phyloP scores from a whole-genome alignment of 2,888 invertebrate genomes.

The Acronicta alni region DNA sequence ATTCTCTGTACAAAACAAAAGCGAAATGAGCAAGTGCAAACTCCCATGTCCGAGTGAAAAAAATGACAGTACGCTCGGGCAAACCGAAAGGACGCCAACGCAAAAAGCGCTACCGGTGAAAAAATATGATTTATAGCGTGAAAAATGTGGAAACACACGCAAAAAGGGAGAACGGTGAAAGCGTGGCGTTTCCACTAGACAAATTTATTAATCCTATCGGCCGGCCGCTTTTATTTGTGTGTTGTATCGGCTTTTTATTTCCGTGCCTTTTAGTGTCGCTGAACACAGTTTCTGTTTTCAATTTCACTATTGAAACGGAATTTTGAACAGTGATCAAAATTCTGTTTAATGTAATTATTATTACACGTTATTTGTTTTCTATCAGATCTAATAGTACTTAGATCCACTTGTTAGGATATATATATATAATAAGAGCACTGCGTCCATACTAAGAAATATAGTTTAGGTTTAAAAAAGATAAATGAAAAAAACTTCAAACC shows the following conservation, averaged over 20 bases:
- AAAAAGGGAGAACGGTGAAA: conserved; percentile 85
- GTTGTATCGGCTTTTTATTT: conserved; percentile 65
- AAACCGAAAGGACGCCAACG: conserved; percentile 85
- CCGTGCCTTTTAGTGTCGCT: conserved; percentile 39
- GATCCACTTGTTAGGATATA: no score
- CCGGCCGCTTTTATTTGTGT: conserved; percentile 71
- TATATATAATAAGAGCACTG: no score
- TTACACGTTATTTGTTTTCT: neutral
- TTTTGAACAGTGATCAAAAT: neutral
- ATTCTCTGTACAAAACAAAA: conserved; percentile 83
- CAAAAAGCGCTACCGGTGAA: conserved; percentile 88
- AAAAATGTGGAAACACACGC: conserved; percentile 89
- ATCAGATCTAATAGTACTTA: no score
- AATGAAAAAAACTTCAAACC: no score
- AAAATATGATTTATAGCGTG: conserved; percentile 89
- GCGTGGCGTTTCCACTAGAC: conserved; percentile 85
- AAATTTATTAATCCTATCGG: conserved; percentile 88
- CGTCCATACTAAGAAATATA: no score
- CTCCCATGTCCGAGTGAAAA: conserved; percentile 85
- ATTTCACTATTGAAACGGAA: conserved; percentile 21
- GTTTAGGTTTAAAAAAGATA: no score
- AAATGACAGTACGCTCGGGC: conserved; percentile 86
- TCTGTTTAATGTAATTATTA: no score
- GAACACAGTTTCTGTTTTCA: conserved; percentile 36
- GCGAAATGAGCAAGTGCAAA: conserved; percentile 81